A percentile compares a stretch with the other conserved stretches of the same genome.
Conservation (phyloP, 2,797 vertebrate genomes). For the Notolabrus celidotus region DNA sequence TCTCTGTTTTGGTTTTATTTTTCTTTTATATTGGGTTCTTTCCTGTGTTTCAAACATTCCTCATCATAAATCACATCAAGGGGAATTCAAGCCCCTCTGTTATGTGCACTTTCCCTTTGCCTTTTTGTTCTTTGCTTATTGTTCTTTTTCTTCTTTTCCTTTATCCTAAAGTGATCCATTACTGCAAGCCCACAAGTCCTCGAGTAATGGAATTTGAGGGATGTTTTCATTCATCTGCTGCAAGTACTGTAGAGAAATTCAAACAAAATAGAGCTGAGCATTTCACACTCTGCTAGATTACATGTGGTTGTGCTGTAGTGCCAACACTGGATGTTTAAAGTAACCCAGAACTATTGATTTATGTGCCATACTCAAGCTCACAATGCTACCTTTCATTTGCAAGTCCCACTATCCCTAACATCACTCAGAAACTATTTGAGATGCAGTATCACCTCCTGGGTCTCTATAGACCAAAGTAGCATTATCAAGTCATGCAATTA, state of each 20-base stretch:
- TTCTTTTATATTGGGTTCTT: not conserved
- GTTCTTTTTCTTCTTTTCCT: constrained; percentile 1
- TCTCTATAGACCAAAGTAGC: not conserved
- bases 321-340: constrained; percentile 5
- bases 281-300: constrained; percentile 12
- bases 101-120: not conserved
- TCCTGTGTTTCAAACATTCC: constrained; percentile 1
- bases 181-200: constrained; percentile 13
- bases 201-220: constrained; percentile 39
- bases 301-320: not conserved
- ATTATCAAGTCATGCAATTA: not conserved
- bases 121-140: constrained; percentile 10
- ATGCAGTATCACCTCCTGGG: not conserved
- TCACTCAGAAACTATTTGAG: not conserved
- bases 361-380: not conserved
- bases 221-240: constrained; percentile 10
- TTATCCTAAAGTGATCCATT: constrained; percentile 20
- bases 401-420: not conserved
- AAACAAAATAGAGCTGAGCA: not conserved
- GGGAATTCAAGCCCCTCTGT: not conserved
- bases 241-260: constrained; percentile 4
- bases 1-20: not conserved
- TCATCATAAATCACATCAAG: constrained; percentile 24
- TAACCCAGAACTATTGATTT: constrained; percentile 4
- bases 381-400: not conserved